Base-by-base conservation (phyloP, 2,888 invertebrate species). In the Meandrusa payeni region DNA sequence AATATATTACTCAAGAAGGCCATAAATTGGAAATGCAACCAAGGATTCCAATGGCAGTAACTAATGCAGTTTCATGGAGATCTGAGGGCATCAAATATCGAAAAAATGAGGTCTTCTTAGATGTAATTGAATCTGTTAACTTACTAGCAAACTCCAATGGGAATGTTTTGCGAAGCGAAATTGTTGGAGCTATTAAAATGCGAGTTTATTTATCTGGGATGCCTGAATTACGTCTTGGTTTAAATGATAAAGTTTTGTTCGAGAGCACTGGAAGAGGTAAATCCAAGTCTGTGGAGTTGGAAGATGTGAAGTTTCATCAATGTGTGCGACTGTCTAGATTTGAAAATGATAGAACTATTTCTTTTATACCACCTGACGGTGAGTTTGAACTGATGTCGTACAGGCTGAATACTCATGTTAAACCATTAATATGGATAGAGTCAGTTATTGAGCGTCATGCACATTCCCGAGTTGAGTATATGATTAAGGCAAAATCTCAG, bases 371-470 rank as follows among this genome's bases (percentile, higher is more conserved):
- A 42, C 99, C 99, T 0, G 99, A 99, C 88, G 99, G 99, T 9
- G 99, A 99, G 76, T 99, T 99, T 87, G 99, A 99, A 75, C 85
- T 99, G 45, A 99, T 99, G 98, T 98, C 98, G 0, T 99, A 99
- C 75, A 91, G 98, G 40, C 87, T 99, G 20, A 98, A 97, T 75
- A 99, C 98, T 7, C 98, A 98, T 77, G 97, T 95, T 13, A 99
- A 99, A 68, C 99, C 99, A 0, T 79, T 99, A 49, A 98, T 99
- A 68, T 99, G 99, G 99, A 98, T 99, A 48, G 99, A 99, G 76
- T 98, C 98, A 3, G 97, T 98, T 1, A 98, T 99, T 65, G 99
- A 99, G 72, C 91, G 98, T 11, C 98, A 99, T 82, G 97, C 95
- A 5, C 98, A 99, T 77, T 98, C 98, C 43, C 90, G 99, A 51